phyloP scores from a whole-genome alignment of 2,113 vertebrate species.

The Actenoides lindsayi region DNA sequence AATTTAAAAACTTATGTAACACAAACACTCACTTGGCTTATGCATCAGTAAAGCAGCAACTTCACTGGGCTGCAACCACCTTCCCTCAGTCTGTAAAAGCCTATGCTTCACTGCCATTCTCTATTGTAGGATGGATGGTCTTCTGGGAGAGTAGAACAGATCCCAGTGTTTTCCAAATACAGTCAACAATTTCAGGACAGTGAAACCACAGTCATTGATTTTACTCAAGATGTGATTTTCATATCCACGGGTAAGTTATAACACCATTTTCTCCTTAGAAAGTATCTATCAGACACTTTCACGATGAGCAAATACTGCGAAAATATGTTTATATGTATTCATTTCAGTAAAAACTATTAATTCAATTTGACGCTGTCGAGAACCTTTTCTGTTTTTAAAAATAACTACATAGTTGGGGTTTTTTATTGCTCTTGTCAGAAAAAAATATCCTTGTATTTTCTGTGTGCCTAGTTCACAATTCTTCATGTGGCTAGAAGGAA shows the following conservation, averaged over 20 bases:
- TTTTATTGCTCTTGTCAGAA: neutral
- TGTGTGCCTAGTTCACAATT: neutral
- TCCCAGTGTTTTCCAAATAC: neutral
- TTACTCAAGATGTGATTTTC: neutral
- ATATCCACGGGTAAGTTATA: neutral
- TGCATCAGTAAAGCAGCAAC: neutral
- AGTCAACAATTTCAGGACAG: neutral
- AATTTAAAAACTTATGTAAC: neutral
- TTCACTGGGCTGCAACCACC: neutral
- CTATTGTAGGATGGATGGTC: fast-evolving
- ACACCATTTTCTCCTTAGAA: neutral
- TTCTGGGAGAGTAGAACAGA: neutral
- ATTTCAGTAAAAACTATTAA: neutral
- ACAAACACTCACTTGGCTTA: neutral
- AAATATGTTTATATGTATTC: neutral
- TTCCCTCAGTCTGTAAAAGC: neutral
- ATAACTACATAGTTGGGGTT: neutral
- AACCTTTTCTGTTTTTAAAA: neutral
- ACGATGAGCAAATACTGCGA: neutral
- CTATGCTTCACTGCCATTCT: neutral
- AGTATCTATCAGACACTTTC: neutral
- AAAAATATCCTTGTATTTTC: neutral
- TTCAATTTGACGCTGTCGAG: neutral
- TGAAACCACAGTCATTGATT: neutral
- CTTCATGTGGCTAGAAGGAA: neutral